Evolutionary conservation across 2,888 invertebrate species (phyloP).

Genomic region (Andrena minutula): DNA sequence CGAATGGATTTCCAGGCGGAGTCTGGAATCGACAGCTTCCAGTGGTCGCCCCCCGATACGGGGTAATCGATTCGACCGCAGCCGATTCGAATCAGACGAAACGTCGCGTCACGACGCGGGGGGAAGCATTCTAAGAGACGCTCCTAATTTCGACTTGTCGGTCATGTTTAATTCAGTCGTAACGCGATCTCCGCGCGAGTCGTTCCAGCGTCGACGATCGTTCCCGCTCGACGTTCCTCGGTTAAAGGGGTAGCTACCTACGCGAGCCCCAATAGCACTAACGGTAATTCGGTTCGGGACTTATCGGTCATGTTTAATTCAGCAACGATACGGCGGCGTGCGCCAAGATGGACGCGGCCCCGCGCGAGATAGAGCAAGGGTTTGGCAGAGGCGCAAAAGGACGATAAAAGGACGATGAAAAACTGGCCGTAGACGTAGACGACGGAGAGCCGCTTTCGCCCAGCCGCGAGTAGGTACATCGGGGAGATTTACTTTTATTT

Average conservation of each 20-base stretch:
- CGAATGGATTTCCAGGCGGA: conserved; percentile 61
- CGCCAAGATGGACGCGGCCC: conserved; percentile 20
- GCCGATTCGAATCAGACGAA: conserved; percentile 32
- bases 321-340: conserved; percentile 25
- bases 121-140: conserved; percentile 17
- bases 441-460: not conserved
- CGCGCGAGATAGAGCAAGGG: conserved; percentile 11
- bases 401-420: conserved; percentile 22
- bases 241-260: conserved; percentile 17
- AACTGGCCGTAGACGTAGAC: not conserved
- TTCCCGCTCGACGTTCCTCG: conserved; percentile 8
- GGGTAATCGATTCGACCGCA: conserved; percentile 67
- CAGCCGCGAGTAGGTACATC: not conserved
- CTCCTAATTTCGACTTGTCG: conserved; percentile 61
- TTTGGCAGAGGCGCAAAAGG: conserved; percentile 14
- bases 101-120: conserved; percentile 26
- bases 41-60: conserved; percentile 39
- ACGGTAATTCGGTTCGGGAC: conserved; percentile 60
- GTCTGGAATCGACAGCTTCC: conserved; percentile 71
- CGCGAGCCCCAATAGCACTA: conserved; percentile 46
- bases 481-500: conserved; percentile 48
- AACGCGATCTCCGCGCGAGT: conserved; percentile 54
- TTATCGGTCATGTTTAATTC: conserved; percentile 70
- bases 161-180: conserved; percentile 70
- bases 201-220: conserved; percentile 42